Base-by-base conservation (phyloP, 2,888 invertebrate genomes). In the Rhagonycha lutea region DNA sequence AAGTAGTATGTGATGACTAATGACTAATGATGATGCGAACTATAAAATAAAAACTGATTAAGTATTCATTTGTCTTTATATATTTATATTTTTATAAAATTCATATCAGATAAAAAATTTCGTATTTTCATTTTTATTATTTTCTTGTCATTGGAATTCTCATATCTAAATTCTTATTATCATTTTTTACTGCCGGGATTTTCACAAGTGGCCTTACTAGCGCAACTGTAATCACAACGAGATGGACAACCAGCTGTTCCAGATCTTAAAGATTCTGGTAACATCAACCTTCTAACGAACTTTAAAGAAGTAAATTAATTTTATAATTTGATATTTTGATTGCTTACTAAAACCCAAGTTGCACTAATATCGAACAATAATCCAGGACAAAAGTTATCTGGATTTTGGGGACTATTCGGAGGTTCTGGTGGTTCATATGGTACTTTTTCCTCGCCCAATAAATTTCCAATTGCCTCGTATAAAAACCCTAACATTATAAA, bases 291-390 rank as follows among this genome's bases (percentile, higher is more conserved):
- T 62, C 70, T 73, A 10, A 80, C 61, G 2, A 79, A 72, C 80
- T 80, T 23, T 9, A 73, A 75, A 24, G 32, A 69, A 47, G 7
- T 18, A 29, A 47, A 32, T 68, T 61, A 72, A 68, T 29, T 4
- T 5, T 47, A 68, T 12, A 32, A 14, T 61, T 28, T 18, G 10
- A 32, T 14, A 11, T 11, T 28, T 73, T 47, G 14, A 5, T 32
- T 47, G 71, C 71, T 61, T 77, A 81, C 81, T 68, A 75, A 60
- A 67, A 81, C 61, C 81, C 81, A 81, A 10, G 65, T 62, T 24
- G 74, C 73, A 14, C 81, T 78, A 8, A 79, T 9, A 70, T 79
- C 75, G 9, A 79, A 73, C 24, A 79, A 65, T 14, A 75, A 14
- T 9, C 81, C 80, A 1, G 80, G 80, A 29, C 74, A 24, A 67